Evolutionary conservation across 1,140 invertebrate species (phyloP), one percentile per base, ranked within the genome.

Genomic region (Pissodes strobi): DNA sequence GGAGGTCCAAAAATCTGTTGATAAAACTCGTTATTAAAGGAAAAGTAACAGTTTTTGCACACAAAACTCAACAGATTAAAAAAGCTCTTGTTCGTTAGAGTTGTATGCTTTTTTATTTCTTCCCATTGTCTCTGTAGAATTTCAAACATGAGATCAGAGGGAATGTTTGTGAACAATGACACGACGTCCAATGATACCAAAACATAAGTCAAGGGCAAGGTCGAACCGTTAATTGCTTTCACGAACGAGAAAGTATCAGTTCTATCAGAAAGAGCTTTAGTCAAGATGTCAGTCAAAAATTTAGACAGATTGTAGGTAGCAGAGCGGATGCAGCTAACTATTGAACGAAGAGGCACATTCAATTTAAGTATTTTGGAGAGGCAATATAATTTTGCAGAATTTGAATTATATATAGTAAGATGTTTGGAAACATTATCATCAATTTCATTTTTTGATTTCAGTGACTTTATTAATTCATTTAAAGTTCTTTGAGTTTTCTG

Each of bases 1-100:
- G 49, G 49, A 2, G 30, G 30, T n/a, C 23, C 49, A 37, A 37
- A 52, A 3, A 52, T 52, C 13, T 52, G 49, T 27, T 52, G 2
- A 13, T 49, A 22, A 49, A 49, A 49, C 5, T 27, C 10, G 13
- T 37, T 21, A 6, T 52, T 18, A 17, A 30, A 52, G 3, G 49
- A 34, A 15, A 52, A 52, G 12, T 30, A 52, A 52, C 13, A 30
- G 13, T 27, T 15, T 4, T 52, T 6, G 8, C n/a, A 52, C 6
- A 52, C 19, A 37, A 52, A 52, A 25, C 2, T 25, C 21, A 30
- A 27, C 13, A 52, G 27, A 3, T 27, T 17, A 30, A 18, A 4
- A 21, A 37, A 52, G 27, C 23, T 52, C 3, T 25, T 17, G 4
- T n/a, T 2, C 6, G 17, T 5, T 15, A 18, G 21, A 3, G 43